Conservation (phyloP, 2,797 vertebrate genomes). For the Acanthopagrus latus region DNA sequence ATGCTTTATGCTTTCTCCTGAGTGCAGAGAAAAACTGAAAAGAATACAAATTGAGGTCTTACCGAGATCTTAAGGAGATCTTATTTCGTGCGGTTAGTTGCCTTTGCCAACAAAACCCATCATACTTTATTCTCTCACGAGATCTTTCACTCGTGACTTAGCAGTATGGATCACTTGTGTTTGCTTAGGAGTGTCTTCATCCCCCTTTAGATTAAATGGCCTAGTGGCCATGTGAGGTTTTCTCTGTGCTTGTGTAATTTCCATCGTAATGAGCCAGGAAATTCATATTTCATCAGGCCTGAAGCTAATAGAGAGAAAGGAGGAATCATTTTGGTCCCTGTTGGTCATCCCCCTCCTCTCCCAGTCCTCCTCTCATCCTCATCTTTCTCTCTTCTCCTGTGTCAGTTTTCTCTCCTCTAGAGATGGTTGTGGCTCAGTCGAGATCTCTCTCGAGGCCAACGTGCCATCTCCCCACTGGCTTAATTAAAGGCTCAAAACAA, state of each 20-base stretch:
- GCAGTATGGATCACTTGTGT: constrained; percentile 4
- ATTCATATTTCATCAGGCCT: constrained; percentile 50
- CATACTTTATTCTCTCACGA: not conserved
- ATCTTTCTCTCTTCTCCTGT: constrained; percentile 32
- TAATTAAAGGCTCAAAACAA: constrained; percentile 79
- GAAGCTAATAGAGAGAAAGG: constrained; percentile 49
- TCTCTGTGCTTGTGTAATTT: constrained; percentile 49
- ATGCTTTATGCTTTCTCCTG: constrained; percentile 2
- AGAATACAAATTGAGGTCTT: constrained; percentile 42
- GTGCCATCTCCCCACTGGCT: constrained; percentile 60
- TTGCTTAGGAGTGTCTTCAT: constrained; percentile 25
- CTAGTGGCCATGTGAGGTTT: constrained; percentile 26
- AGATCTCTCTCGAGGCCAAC: constrained; percentile 37
- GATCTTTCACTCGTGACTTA: not conserved
- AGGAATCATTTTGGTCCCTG: constrained; percentile 38
- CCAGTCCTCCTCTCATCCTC: not conserved
- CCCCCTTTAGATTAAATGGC: constrained; percentile 23
- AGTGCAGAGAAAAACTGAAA: constrained; percentile 33
- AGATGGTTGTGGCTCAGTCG: constrained; percentile 31
- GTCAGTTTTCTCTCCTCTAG: constrained; percentile 48
- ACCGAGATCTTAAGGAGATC: constrained; percentile 28
- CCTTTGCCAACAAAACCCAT: constrained; percentile 17
- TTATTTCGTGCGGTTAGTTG: constrained; percentile 15
- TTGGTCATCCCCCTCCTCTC: constrained; percentile 41
- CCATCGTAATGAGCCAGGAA: constrained; percentile 52